These are phyloP conservation scores for Prosapia bicincta DNA, from an alignment of 2,888 invertebrate species.

Conservation along the genomic window DNA sequence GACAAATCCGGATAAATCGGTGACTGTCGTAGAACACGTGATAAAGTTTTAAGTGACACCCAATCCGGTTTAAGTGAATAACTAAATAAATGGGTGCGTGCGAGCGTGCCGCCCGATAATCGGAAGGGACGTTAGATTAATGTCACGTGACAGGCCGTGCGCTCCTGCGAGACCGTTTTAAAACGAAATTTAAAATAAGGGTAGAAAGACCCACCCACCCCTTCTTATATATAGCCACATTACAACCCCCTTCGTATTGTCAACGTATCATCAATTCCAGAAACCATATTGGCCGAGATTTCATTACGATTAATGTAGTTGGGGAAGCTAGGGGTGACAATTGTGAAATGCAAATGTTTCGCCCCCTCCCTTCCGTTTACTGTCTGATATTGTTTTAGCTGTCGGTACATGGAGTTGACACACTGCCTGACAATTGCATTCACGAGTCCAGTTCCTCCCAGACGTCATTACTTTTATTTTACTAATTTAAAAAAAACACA, in stretches of 20 bases:
- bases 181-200: slow-evolving; percentile 38
- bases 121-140: slow-evolving; percentile 29
- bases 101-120: slow-evolving; percentile 16
- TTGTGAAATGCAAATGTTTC: slow-evolving; percentile 21
- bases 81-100: not conserved
- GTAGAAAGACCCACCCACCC: slow-evolving; percentile 28
- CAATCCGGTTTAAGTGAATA: not conserved
- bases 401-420: not conserved
- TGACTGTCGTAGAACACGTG: not conserved
- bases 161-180: slow-evolving; percentile 33
- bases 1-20: too few relatives aligned
- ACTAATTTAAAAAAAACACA: too few relatives aligned
- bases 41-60: not conserved
- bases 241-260: slow-evolving; percentile 27
- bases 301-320: slow-evolving; percentile 55
- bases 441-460: too few relatives aligned
- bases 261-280: slow-evolving; percentile 38
- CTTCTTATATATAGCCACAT: slow-evolving; percentile 26
- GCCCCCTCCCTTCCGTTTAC: not conserved
- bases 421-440: not conserved
- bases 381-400: slow-evolving; percentile 5
- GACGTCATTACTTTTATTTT: too few relatives aligned
- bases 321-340: slow-evolving; percentile 27
- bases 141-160: slow-evolving; percentile 29
- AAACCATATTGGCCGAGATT: slow-evolving; percentile 49